Conservation (phyloP, 2,888 invertebrate species). For the Melieria omissa region DNA sequence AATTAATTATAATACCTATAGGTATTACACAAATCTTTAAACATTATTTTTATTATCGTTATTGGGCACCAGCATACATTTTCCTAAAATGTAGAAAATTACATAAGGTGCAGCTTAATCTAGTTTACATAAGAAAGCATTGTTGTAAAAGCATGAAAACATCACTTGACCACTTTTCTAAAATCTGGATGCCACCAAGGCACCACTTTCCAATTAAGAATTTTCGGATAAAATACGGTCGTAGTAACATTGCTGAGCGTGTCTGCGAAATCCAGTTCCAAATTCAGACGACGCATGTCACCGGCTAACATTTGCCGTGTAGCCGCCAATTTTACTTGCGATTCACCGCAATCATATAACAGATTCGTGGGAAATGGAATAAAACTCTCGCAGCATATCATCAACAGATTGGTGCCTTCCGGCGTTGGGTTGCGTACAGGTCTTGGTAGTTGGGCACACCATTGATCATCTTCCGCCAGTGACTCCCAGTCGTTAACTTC, state of each 20-base stretch:
- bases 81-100: too few relatives aligned
- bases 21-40: too few relatives aligned
- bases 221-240: conserved; percentile 68
- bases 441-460: conserved; percentile 63
- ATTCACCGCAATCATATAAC: conserved; percentile 48
- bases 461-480: conserved; percentile 46
- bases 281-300: conserved; percentile 68
- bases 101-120: too few relatives aligned
- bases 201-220: conserved; percentile 69
- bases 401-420: conserved; percentile 71
- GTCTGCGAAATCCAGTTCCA: conserved; percentile 71
- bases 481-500: conserved; percentile 61
- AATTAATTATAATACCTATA: too few relatives aligned
- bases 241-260: conserved; percentile 54
- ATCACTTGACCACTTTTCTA: conserved; percentile 48
- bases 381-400: conserved; percentile 60
- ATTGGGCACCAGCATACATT: too few relatives aligned
- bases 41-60: too few relatives aligned
- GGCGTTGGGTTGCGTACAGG: conserved; percentile 56
- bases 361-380: conserved; percentile 56
- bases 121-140: too few relatives aligned
- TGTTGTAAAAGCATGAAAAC: background rate
- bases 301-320: conserved; percentile 66
- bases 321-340: conserved; percentile 51
- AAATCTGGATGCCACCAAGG: conserved; percentile 78